These are phyloP conservation scores for Panopea generosa DNA, from an alignment of 2,888 invertebrate species.

Conservation along the genomic window DNA sequence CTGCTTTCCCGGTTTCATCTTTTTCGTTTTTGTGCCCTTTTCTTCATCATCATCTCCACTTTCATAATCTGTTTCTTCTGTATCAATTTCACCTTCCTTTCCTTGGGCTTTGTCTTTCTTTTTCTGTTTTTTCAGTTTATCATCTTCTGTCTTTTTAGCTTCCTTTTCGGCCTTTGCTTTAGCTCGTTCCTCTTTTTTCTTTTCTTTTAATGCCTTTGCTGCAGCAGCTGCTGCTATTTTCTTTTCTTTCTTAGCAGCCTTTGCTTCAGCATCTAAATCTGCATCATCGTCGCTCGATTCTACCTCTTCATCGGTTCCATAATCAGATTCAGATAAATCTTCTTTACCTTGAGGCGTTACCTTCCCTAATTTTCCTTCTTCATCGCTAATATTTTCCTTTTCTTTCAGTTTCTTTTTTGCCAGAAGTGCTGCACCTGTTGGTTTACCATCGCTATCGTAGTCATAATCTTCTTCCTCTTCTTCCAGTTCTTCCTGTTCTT, in stretches of 20 bases:
- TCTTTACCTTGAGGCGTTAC: slow-evolving; percentile 18
- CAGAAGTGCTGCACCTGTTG: not conserved
- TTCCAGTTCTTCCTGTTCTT: slow-evolving; percentile 18
- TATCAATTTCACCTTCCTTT: not conserved
- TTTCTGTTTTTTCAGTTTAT: not conserved
- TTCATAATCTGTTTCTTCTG: not conserved
- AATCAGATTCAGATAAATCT: slow-evolving; percentile 18
- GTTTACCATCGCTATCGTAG: slow-evolving; percentile 5
- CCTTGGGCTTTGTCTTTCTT: slow-evolving; percentile 11
- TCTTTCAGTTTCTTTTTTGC: slow-evolving; percentile 16
- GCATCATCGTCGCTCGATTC: not conserved
- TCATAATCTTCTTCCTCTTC: slow-evolving; percentile 22
- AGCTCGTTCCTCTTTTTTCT: slow-evolving; percentile 15
- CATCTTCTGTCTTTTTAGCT: not conserved
- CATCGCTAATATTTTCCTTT: not conserved
- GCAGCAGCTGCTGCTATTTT: slow-evolving; percentile 22
- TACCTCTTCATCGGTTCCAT: not conserved
- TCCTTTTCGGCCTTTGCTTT: slow-evolving; percentile 15
- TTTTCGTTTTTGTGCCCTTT: slow-evolving; percentile 6
- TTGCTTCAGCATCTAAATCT: slow-evolving; percentile 5
- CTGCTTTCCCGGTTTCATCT: slow-evolving; percentile 11
- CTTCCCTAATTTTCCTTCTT: slow-evolving; percentile 11
- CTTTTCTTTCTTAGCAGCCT: slow-evolving; percentile 26
- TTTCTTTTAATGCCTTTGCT: slow-evolving; percentile 23
- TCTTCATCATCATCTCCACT: slow-evolving; percentile 1